phyloP scores from a whole-genome alignment of 1,140 invertebrate species.

The Ctenoplectra terminalis region DNA sequence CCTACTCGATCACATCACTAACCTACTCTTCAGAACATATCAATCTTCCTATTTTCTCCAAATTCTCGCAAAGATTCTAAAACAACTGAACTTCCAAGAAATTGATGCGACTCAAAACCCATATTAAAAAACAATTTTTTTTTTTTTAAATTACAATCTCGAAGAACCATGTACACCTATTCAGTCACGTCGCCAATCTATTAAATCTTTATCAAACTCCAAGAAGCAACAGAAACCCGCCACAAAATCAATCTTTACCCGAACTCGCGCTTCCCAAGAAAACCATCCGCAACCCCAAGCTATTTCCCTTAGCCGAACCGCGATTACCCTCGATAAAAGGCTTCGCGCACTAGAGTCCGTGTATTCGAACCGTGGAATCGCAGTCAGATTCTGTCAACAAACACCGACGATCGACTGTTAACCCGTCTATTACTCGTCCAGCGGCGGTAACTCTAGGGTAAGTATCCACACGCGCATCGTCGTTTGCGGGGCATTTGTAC shows the following conservation, averaged over 20 bases:
- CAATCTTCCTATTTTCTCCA: too few relatives aligned
- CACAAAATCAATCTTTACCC: not conserved
- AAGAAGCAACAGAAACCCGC: not conserved
- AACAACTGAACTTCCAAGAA: too few relatives aligned
- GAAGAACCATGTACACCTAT: too few relatives aligned
- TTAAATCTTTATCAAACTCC: too few relatives aligned
- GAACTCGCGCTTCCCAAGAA: not conserved
- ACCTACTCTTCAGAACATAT: too few relatives aligned
- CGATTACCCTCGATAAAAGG: not conserved
- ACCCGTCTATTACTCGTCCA: slow-evolving; percentile 36
- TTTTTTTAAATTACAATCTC: too few relatives aligned
- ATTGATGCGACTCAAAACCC: too few relatives aligned
- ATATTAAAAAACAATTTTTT: too few relatives aligned
- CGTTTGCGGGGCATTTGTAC: slow-evolving; percentile 44
- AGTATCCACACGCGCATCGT: slow-evolving; percentile 22
- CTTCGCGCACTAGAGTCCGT: too few relatives aligned
- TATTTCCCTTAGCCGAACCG: not conserved
- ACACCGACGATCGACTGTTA: slow-evolving; percentile 29
- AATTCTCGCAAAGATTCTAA: too few relatives aligned
- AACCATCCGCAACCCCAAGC: not conserved
- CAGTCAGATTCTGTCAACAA: slow-evolving; percentile 19
- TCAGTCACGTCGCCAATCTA: too few relatives aligned
- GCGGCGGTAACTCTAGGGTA: slow-evolving; percentile 2
- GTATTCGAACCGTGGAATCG: not conserved
- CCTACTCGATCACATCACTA: too few relatives aligned